Evolutionary conservation across 2,113 vertebrate species (phyloP).

Genomic region (Rhabdornis inornatus): DNA sequence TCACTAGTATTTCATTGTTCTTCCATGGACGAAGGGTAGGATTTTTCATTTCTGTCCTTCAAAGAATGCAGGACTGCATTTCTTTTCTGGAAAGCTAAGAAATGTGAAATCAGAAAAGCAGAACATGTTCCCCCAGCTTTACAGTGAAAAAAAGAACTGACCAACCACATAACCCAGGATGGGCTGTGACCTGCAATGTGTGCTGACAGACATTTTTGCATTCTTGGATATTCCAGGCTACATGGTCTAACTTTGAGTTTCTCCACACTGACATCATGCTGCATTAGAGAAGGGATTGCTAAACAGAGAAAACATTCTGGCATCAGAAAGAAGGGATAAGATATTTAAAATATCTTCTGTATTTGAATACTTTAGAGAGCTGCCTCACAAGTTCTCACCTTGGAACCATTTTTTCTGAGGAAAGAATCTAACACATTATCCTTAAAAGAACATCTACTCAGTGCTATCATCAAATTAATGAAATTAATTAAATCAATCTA

Average conservation of each 20-base stretch:
- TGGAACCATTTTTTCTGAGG: neutral
- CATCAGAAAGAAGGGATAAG: neutral
- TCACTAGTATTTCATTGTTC: neutral
- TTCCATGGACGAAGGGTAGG: neutral
- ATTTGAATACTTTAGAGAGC: neutral
- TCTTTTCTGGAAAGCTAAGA: neutral
- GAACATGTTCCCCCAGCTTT: neutral
- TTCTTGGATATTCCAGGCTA: neutral
- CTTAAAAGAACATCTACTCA: neutral
- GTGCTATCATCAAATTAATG: neutral
- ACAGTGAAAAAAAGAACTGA: neutral
- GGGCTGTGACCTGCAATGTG: neutral
- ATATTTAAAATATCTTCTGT: neutral
- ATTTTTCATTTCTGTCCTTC: neutral
- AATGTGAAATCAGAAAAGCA: neutral
- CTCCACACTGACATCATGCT: neutral
- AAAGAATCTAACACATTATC: neutral
- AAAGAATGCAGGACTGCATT: neutral
- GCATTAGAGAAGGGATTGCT: neutral
- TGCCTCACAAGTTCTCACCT: neutral
- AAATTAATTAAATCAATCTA: neutral
- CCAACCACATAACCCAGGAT: neutral
- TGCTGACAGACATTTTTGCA: neutral
- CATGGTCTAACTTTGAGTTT: neutral
- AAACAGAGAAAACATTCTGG: fast-evolving